These are phyloP conservation scores for Timema podura DNA, from an alignment of 2,888 invertebrate species.

Conservation along the genomic window DNA sequence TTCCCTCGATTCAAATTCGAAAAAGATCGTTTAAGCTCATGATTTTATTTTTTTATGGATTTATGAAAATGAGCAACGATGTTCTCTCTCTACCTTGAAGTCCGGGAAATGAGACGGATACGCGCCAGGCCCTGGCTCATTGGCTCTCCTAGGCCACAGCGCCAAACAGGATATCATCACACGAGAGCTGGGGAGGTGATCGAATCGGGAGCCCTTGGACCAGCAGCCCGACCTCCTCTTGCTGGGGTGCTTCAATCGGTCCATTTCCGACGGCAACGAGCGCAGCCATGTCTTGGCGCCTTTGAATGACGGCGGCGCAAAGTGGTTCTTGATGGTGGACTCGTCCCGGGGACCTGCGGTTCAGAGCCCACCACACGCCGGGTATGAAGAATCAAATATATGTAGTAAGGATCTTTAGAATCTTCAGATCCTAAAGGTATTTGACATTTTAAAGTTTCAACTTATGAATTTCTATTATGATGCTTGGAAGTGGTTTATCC, in stretches of 20 bases:
- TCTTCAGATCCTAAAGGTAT: no score
- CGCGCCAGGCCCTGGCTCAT: no score
- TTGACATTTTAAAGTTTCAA: background rate
- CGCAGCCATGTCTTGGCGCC: background rate
- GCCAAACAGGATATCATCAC: no score
- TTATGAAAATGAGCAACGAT: no score
- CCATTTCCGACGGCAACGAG: slow-evolving; percentile 7
- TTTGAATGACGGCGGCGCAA: slow-evolving; percentile 3
- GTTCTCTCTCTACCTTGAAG: no score
- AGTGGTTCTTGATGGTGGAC: slow-evolving; percentile 14
- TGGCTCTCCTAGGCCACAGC: no score
- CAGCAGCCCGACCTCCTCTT: background rate
- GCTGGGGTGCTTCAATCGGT: background rate
- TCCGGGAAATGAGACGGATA: no score
- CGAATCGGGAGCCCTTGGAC: background rate
- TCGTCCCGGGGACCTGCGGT: slow-evolving; percentile 14
- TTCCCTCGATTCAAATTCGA: no score
- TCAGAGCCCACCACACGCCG: background rate
- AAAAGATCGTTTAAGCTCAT: no score
- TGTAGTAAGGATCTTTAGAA: no score
- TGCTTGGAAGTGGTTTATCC: background rate
- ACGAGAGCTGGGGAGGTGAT: no score
- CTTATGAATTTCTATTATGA: background rate
- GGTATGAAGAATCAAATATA: background rate
- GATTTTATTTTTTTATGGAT: no score